Conservation (phyloP, 2,888 invertebrate genomes). For the Aethes cnicana region DNA sequence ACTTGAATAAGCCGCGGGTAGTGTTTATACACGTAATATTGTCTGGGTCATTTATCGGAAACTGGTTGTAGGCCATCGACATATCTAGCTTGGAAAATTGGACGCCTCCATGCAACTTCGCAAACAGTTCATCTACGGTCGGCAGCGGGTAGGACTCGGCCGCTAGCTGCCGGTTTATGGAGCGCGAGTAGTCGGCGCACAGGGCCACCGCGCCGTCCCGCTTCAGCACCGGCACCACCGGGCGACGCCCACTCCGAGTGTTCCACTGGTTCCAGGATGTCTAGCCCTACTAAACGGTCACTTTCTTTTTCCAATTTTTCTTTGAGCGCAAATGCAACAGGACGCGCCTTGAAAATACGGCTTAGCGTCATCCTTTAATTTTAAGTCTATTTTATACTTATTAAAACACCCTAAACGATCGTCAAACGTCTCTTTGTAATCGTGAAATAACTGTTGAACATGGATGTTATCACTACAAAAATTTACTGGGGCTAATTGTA, state of each 20-base stretch:
- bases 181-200: constrained; percentile 12
- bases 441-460: no score
- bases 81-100: constrained; percentile 24
- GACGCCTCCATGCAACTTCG: constrained; percentile 26
- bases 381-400: no score
- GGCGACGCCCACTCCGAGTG: not conserved
- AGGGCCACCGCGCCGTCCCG: not conserved
- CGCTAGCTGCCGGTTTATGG: constrained; percentile 9
- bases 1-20: constrained; percentile 8
- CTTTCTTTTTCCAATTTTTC: constrained; percentile 3
- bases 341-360: no score
- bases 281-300: not conserved
- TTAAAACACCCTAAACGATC: no score
- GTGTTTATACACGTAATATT: constrained; percentile 7
- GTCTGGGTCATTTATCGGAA: not conserved
- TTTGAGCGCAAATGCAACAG: constrained; percentile 1
- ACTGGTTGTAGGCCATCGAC: constrained; percentile 18
- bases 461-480: no score
- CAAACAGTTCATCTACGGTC: constrained; percentile 24
- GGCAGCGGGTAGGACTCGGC: constrained; percentile 21
- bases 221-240: no score
- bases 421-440: no score
- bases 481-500: no score
- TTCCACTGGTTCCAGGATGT: not conserved
- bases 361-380: no score